Evolutionary conservation across 2,113 vertebrate genomes (phyloP).

Genomic region (Gallinago media): DNA sequence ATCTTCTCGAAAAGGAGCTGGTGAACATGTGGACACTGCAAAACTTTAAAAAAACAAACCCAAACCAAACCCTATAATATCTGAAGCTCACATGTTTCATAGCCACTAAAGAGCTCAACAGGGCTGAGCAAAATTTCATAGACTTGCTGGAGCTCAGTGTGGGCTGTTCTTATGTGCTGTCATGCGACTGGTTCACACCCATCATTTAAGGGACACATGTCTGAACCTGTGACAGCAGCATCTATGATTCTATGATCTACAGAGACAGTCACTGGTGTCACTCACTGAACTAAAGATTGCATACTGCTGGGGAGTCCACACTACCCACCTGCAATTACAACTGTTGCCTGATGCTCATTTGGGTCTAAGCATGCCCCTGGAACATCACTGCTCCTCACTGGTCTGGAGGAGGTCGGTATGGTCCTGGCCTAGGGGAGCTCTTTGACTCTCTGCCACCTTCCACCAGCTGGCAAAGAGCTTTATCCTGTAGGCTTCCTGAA

Average conservation of each 20-base stretch:
- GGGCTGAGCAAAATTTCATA: not conserved
- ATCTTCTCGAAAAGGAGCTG: not conserved
- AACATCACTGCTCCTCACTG: not conserved
- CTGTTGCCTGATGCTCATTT: not conserved
- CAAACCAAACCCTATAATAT: not conserved
- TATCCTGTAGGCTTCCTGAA: not conserved
- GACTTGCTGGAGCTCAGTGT: not conserved
- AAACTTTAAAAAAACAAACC: not conserved
- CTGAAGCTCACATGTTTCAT: not conserved
- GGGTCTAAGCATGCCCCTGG: not conserved
- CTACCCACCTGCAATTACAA: not conserved
- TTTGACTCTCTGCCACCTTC: not conserved
- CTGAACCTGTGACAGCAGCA: not conserved
- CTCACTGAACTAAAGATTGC: not conserved
- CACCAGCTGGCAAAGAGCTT: not conserved
- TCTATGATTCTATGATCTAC: not conserved
- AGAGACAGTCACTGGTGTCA: fast-evolving
- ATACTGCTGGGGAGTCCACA: not conserved
- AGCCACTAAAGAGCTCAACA: not conserved
- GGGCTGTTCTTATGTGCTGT: not conserved
- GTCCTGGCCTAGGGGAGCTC: fast-evolving
- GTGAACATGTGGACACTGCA: not conserved
- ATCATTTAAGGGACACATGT: fast-evolving
- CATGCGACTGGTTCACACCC: fast-evolving
- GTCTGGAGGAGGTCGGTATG: not conserved